Evolutionary conservation across 2,113 vertebrate species (phyloP).

Genomic region (Artemisiospiza belli): DNA sequence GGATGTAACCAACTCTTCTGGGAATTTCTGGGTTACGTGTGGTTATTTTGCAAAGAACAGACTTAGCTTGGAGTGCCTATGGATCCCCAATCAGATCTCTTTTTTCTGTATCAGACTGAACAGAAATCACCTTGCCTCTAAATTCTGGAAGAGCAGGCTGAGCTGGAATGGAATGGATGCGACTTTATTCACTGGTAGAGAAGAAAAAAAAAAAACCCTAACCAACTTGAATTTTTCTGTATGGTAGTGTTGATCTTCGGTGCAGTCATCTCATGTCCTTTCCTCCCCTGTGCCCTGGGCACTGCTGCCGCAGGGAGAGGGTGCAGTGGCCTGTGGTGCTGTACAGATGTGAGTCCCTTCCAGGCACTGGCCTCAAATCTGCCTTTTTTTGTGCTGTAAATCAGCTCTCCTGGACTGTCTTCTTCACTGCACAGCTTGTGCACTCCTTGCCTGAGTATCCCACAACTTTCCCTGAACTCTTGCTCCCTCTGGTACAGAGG

Average conservation of each 20-base stretch:
- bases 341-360: not conserved
- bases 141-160: not conserved
- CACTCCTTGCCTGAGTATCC: not conserved
- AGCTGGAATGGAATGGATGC: not conserved
- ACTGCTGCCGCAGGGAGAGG: not conserved
- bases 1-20: not conserved
- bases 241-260: not conserved
- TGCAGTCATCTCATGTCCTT: not conserved
- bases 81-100: not conserved
- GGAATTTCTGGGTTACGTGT: not conserved
- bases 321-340: not conserved
- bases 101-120: not conserved
- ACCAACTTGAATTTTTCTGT: not conserved
- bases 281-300: not conserved
- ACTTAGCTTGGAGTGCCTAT: not conserved
- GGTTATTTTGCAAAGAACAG: not conserved
- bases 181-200: not conserved
- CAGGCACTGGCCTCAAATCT: not conserved
- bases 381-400: not conserved
- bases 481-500: not conserved
- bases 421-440: not conserved
- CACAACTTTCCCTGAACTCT: not conserved
- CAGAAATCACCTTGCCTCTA: not conserved
- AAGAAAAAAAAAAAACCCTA: accelerated
- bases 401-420: not conserved